These are phyloP conservation scores for Protonibea diacanthus DNA, from an alignment of 2,797 vertebrate genomes.

Conservation along the genomic window DNA sequence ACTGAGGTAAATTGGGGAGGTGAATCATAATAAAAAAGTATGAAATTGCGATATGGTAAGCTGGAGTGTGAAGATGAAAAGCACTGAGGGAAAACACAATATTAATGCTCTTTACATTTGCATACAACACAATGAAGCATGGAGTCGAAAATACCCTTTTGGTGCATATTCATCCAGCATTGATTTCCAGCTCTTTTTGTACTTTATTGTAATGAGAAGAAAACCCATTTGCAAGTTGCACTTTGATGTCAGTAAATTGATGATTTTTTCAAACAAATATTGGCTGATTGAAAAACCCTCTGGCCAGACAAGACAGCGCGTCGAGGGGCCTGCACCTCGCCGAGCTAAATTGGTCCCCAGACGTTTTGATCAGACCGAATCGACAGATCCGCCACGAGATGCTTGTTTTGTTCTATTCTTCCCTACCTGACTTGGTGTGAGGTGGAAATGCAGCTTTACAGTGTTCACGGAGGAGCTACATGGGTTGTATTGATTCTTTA, in stretches of 20 bases:
- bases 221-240: conserved; percentile 21
- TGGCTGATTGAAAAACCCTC: conserved; percentile 7
- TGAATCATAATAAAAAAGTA: not conserved
- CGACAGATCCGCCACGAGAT: conserved; percentile 40
- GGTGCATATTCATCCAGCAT: conserved; percentile 11
- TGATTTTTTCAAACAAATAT: not conserved
- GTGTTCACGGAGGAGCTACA: conserved; percentile 13
- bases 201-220: conserved; percentile 32
- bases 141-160: conserved; percentile 5
- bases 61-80: not conserved
- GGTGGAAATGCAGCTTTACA: conserved; percentile 30
- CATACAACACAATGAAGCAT: not conserved
- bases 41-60: not conserved
- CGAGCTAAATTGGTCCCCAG: conserved; percentile 55
- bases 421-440: conserved; percentile 39
- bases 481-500: conserved; percentile 58
- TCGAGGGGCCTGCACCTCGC: conserved; percentile 2
- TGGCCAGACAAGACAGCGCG: conserved; percentile 2
- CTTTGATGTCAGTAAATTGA: conserved; percentile 13
- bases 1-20: not conserved
- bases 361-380: conserved; percentile 53
- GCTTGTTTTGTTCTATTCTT: conserved; percentile 32
- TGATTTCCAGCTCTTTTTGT: conserved; percentile 25
- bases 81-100: not conserved
- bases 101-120: not conserved